Conservation (phyloP, 2,797 vertebrate species). For the Syngnathus rostellatus region DNA sequence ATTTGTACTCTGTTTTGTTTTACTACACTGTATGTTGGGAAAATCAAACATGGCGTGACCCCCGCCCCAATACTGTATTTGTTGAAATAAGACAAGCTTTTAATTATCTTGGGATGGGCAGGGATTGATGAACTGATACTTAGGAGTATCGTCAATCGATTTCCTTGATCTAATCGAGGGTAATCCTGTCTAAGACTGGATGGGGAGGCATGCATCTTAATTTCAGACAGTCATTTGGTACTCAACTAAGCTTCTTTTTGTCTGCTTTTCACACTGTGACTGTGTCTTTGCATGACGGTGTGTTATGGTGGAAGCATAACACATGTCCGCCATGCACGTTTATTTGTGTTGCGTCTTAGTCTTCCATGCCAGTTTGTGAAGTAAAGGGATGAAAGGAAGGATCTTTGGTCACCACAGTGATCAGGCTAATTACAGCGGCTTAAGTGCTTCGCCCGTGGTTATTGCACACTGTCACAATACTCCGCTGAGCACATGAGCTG, state of each 20-base stretch:
- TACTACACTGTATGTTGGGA: neutral
- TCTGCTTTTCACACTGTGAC: slow-evolving; percentile 23
- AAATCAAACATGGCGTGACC: neutral
- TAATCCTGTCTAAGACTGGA: neutral
- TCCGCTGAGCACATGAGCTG: slow-evolving; percentile 46
- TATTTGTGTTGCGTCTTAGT: slow-evolving; percentile 39
- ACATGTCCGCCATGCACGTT: slow-evolving; percentile 33
- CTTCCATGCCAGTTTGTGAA: slow-evolving; percentile 64
- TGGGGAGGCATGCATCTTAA: neutral
- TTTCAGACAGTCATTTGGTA: slow-evolving; percentile 14
- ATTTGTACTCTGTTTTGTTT: neutral
- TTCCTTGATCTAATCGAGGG: neutral
- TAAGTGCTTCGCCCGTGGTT: slow-evolving; percentile 76
- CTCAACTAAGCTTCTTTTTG: slow-evolving; percentile 28
- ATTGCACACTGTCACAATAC: slow-evolving; percentile 70
- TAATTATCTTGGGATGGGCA: neutral
- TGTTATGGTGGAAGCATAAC: slow-evolving; percentile 31
- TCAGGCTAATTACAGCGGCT: slow-evolving; percentile 76
- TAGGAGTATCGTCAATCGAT: neutral
- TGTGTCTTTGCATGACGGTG: slow-evolving; percentile 15
- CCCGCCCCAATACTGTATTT: neutral
- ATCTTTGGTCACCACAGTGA: slow-evolving; percentile 68
- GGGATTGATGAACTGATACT: neutral
- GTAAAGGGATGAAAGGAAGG: slow-evolving; percentile 66
- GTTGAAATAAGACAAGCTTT: neutral